Percentiles rank a stretch among this genome's conserved stretches.
These are phyloP conservation scores for Felis catus DNA, from an alignment of 2,113 vertebrate genomes.

Conservation along the genomic window DNA sequence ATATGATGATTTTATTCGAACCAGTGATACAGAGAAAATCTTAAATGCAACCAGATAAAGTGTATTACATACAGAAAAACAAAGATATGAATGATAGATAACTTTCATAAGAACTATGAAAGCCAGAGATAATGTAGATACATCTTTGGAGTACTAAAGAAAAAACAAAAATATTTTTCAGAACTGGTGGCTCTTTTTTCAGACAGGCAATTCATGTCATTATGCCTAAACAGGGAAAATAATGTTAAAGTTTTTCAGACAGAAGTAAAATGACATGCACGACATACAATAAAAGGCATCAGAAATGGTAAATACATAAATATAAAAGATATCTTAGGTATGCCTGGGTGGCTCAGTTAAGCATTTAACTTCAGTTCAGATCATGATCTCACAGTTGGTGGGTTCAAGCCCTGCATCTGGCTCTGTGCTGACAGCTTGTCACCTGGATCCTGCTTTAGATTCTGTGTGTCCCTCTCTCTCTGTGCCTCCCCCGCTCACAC, in stretches of 20 bases:
- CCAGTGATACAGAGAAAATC: not conserved
- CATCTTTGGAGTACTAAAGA: not conserved
- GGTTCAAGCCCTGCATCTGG: no score
- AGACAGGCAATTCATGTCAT: not conserved
- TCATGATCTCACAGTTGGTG: no score
- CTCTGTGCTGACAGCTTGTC: no score
- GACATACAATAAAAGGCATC: not conserved
- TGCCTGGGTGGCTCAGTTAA: no score
- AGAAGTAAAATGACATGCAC: not conserved
- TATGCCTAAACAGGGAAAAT: not conserved
- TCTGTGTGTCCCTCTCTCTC: no score
- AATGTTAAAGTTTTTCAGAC: not conserved
- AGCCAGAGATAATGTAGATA: not conserved
- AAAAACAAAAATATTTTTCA: not conserved
- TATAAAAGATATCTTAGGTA: not conserved
- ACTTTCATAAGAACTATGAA: not conserved
- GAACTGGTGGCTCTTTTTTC: not conserved
- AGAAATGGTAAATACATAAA: not conserved
- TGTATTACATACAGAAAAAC: not conserved
- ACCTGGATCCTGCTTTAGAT: no score
- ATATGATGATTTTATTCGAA: not conserved
- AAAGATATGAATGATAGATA: not conserved
- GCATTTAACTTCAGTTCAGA: no score
- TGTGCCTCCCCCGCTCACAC: no score
- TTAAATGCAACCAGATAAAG: not conserved